phyloP scores from a whole-genome alignment of 2,888 invertebrate species.

The Ctenicera cuprea region DNA sequence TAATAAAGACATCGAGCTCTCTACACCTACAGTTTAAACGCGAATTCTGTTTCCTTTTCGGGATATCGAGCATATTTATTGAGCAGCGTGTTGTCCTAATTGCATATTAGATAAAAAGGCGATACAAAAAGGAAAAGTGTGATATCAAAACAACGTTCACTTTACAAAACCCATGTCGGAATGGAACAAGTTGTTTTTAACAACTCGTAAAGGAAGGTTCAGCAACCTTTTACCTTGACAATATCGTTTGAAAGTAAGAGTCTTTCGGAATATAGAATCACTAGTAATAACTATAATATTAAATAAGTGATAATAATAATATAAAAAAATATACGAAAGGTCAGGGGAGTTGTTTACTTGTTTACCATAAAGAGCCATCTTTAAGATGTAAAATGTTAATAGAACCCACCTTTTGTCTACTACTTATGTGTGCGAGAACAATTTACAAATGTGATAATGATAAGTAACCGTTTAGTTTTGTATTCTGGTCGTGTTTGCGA shows the following conservation, averaged over 20 bases:
- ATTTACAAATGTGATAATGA: too few species aligned
- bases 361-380: too few species aligned
- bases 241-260: slow-evolving; percentile 58
- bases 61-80: background rate
- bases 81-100: slow-evolving; percentile 18
- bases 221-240: slow-evolving; percentile 60
- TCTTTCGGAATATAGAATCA: slow-evolving; percentile 34
- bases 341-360: too few species aligned
- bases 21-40: background rate
- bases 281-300: slow-evolving; percentile 37
- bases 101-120: slow-evolving; percentile 18
- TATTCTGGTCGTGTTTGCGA: background rate
- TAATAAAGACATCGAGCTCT: slow-evolving; percentile 6
- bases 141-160: slow-evolving; percentile 7
- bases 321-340: too few species aligned
- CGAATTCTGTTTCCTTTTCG: slow-evolving; percentile 10
- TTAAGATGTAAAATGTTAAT: too few species aligned
- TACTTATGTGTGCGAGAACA: too few species aligned
- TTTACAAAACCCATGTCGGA: slow-evolving; percentile 5
- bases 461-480: too few species aligned
- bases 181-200: slow-evolving; percentile 12
- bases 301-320: background rate
- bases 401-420: too few species aligned
- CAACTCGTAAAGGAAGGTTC: slow-evolving; percentile 46
- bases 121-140: slow-evolving; percentile 13